These are phyloP conservation scores for Megalopta genalis DNA, from an alignment of 1,140 invertebrate genomes.

Conservation along the genomic window DNA sequence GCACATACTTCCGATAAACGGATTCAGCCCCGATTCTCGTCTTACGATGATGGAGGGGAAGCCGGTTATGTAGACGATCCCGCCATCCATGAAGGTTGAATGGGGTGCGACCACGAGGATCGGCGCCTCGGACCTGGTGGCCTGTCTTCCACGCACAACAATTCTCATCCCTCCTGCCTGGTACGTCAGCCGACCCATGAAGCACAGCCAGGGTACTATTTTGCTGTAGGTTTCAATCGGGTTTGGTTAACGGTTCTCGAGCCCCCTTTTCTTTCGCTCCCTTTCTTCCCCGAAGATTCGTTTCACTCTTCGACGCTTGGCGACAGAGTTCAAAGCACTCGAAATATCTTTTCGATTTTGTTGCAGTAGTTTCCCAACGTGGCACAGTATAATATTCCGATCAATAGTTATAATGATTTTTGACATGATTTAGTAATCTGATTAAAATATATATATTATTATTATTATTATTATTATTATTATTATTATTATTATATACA, in stretches of 20 bases:
- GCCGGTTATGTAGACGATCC: conserved; percentile 88
- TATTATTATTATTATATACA: too few relatives aligned
- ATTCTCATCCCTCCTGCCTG: conserved; percentile 89
- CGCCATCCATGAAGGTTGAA: conserved; percentile 92
- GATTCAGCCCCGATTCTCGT: conserved; percentile 88
- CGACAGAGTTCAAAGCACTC: too few relatives aligned
- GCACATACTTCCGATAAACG: conserved; percentile 91
- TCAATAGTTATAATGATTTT: too few relatives aligned
- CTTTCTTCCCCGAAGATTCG: too few relatives aligned
- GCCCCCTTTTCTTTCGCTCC: not conserved
- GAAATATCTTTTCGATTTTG: too few relatives aligned
- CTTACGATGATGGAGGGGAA: conserved; percentile 90
- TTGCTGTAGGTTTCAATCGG: conserved; percentile 73
- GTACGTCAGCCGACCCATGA: conserved; percentile 86
- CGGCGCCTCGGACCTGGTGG: conserved; percentile 86
- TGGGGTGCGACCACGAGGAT: conserved; percentile 93
- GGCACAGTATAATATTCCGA: too few relatives aligned
- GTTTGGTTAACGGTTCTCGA: conserved; percentile 22
- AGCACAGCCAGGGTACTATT: conserved; percentile 84
- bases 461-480: too few relatives aligned
- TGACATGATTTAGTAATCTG: too few relatives aligned
- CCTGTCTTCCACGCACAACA: conserved; percentile 87
- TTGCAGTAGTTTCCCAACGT: too few relatives aligned
- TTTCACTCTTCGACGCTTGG: too few relatives aligned
- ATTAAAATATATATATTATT: too few relatives aligned